These are phyloP conservation scores for Phataginus tetradactyla DNA, from an alignment of 2,797 vertebrate genomes.

Conservation along the genomic window DNA sequence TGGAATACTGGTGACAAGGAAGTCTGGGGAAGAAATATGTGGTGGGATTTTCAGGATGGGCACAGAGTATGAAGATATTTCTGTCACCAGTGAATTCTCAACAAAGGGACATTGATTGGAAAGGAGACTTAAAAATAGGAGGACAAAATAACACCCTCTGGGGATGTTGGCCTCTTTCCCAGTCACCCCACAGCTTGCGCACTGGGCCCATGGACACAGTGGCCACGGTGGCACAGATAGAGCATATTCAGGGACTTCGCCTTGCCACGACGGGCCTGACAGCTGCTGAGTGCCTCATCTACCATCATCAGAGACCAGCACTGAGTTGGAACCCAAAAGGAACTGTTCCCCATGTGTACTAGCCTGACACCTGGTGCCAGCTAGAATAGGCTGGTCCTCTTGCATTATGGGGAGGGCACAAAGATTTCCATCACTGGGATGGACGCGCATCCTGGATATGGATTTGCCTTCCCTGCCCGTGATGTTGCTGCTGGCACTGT, in stretches of 20 bases:
- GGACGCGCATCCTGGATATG: not conserved
- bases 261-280: no score
- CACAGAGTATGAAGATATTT: not conserved
- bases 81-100: not conserved
- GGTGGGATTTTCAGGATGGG: fast-evolving
- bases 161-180: no score
- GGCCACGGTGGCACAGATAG: not conserved
- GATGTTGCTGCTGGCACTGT: fast-evolving
- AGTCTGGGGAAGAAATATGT: not conserved
- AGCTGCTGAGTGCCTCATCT: fast-evolving
- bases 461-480: fast-evolving
- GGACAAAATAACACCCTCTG: not conserved
- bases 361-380: no score
- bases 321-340: no score
- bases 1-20: not conserved
- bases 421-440: not conserved
- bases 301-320: not conserved
- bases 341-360: not conserved
- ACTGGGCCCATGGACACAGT: fast-evolving
- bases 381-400: not conserved
- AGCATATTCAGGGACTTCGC: not conserved
- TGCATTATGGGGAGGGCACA: fast-evolving
- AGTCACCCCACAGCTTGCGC: not conserved
- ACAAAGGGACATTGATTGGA: not conserved
- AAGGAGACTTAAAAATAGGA: not conserved